phyloP scores from a whole-genome alignment of 64 coral and sea anemone species.

The Pocillopora verrucosa region DNA sequence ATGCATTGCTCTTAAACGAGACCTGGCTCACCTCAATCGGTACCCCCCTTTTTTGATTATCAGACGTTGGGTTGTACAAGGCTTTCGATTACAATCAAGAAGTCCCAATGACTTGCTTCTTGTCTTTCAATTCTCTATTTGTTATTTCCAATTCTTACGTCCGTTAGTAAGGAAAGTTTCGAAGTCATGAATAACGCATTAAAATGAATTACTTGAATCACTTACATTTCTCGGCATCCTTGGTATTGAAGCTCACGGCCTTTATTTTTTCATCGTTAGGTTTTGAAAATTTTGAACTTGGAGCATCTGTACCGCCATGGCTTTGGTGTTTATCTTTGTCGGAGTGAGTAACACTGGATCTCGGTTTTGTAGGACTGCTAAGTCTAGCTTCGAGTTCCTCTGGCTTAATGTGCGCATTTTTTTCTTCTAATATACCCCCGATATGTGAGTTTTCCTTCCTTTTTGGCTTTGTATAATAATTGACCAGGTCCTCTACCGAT shows the following conservation, averaged over 20 bases:
- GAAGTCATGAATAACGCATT: neutral
- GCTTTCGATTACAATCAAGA: neutral
- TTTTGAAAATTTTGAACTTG: neutral
- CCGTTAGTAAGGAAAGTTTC: neutral
- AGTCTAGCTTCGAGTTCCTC: slow-evolving; percentile 48
- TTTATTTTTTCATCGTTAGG: neutral
- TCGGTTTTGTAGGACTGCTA: slow-evolving; percentile 42
- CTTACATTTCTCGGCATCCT: slow-evolving; percentile 31
- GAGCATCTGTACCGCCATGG: neutral
- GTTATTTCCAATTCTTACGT: neutral
- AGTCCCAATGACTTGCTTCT: neutral
- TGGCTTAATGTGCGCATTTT: slow-evolving; percentile 42
- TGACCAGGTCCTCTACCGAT: slow-evolving; percentile 20
- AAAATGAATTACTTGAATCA: neutral
- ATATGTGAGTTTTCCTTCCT: neutral
- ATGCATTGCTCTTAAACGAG: too few species aligned
- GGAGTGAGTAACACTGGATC: slow-evolving; percentile 6
- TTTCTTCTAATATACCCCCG: slow-evolving; percentile 3
- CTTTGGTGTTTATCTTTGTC: neutral
- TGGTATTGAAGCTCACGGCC: neutral
- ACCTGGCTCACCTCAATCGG: too few species aligned
- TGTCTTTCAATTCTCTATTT: neutral
- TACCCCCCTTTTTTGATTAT: too few species aligned
- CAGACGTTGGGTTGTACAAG: too few species aligned
- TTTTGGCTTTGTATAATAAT: slow-evolving; percentile 21